Conservation (phyloP, 2,113 vertebrate genomes). For the Zapus hudsonius region DNA sequence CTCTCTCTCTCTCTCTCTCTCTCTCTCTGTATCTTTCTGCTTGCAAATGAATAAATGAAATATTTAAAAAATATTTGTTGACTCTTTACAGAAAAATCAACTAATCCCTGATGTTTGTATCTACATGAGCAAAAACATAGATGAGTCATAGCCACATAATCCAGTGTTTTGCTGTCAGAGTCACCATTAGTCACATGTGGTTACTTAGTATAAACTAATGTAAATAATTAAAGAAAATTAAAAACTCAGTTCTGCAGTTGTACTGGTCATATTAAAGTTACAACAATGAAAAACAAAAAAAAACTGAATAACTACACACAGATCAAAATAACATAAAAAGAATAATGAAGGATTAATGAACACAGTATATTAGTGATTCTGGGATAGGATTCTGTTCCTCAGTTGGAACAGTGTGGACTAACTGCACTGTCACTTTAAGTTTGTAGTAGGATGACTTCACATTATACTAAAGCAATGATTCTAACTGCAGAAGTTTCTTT, state of each 20-base stretch:
- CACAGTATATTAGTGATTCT: neutral
- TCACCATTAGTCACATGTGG: neutral
- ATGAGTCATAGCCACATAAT: neutral
- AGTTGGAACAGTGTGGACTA: neutral
- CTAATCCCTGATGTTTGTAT: neutral
- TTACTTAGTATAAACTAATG: neutral
- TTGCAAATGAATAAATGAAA: no score
- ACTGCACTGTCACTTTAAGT: neutral
- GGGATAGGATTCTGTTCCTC: neutral
- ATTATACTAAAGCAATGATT: neutral
- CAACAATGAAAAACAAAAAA: slow-evolving; percentile 15
- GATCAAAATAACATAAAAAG: slow-evolving; percentile 1
- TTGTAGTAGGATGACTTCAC: neutral
- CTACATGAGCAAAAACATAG: neutral
- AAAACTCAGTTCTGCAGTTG: neutral
- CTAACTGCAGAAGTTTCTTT: neutral
- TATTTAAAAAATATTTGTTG: no score
- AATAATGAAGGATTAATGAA: neutral
- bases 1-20: no score
- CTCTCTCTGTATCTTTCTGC: no score
- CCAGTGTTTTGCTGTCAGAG: neutral
- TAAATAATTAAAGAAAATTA: slow-evolving; percentile 37
- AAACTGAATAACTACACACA: neutral
- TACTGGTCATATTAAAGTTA: slow-evolving; percentile 4
- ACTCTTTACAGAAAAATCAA: neutral